These are phyloP conservation scores for Pandemis heparana DNA, from an alignment of 2,888 invertebrate genomes.

Conservation along the genomic window DNA sequence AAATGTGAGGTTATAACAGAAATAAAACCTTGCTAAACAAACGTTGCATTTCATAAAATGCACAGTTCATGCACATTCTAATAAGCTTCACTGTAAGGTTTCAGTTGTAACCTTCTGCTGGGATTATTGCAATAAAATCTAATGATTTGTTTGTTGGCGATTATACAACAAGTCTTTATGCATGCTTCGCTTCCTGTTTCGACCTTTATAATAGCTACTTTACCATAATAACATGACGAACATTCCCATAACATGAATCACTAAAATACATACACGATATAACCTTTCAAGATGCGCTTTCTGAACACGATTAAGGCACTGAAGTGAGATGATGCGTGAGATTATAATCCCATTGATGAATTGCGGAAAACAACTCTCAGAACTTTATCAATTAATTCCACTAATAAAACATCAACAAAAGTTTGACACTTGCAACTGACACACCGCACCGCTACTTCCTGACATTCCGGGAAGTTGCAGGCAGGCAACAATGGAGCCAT, in stretches of 20 bases:
- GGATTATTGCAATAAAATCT: constrained; percentile 35
- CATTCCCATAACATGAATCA: constrained; percentile 82
- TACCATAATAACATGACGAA: constrained; percentile 69
- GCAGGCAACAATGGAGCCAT: constrained; percentile 51
- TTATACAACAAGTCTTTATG: constrained; percentile 48
- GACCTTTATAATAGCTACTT: constrained; percentile 63
- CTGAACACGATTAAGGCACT: constrained; percentile 52
- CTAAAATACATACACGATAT: constrained; percentile 63
- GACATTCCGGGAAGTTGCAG: constrained; percentile 42
- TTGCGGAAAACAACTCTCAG: constrained; percentile 55
- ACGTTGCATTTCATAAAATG: constrained; percentile 47
- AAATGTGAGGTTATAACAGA: neutral
- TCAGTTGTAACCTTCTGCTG: constrained; percentile 47
- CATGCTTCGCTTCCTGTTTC: constrained; percentile 66
- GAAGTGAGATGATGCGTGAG: constrained; percentile 48
- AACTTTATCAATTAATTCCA: constrained; percentile 63
- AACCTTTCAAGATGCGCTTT: constrained; percentile 56
- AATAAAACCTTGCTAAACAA: constrained; percentile 37
- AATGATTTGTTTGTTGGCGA: constrained; percentile 36
- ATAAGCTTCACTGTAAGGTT: constrained; percentile 53
- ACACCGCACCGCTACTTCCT: constrained; percentile 44
- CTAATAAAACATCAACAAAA: constrained; percentile 80
- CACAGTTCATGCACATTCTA: constrained; percentile 47
- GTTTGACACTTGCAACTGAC: constrained; percentile 67
- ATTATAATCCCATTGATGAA: constrained; percentile 70